Base-by-base conservation (phyloP, 2,113 vertebrate species). In the Hipposideros armiger region DNA sequence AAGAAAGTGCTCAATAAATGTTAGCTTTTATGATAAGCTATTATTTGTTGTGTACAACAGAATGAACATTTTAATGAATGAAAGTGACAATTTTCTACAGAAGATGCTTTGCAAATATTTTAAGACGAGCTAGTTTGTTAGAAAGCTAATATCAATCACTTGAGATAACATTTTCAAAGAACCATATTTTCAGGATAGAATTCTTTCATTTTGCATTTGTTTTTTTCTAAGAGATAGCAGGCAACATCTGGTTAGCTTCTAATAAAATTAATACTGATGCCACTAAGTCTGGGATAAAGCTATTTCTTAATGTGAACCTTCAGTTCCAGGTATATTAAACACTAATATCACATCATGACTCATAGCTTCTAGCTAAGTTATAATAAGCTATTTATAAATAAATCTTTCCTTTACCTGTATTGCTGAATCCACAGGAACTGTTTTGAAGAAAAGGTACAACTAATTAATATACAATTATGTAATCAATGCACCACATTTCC, bases 371-470 rank as follows among this genome's bases (percentile, higher is more conserved):
- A 70, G 64, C 45, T 64, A 80, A 45, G 30, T 22, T 78, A 73
- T 5, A 96, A 90, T 95, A 86, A 95, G 11, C 62, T 77, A 72
- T 45, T 77, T 56, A 52, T 67, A 84, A 93, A 93, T 36, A 30
- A 36, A 54, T 42, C 7, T 47, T 58, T 62, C 92, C 84, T 17
- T 16, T 74, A 84, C 30, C 76, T 81, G 4, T 36, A 67, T 47
- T 88, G 72, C 14, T 87, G 30, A 87, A 54, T 74, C 32, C 76
- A 60, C 7, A 94, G 47, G 20, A 90, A 95, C 17, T 92, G n/a
- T 87, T 90, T 54, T 97, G 42, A 90, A 92, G 52, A 77, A 73
- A 96, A 95, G 62, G 26, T 66, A 22, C 42, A 77, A 94, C 11
- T 50, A 91, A 58, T 40, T 90, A 90, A 74, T 45, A 74, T 56